Conservation (phyloP, 2,888 invertebrate species). For the Digitonthophagus gazella region DNA sequence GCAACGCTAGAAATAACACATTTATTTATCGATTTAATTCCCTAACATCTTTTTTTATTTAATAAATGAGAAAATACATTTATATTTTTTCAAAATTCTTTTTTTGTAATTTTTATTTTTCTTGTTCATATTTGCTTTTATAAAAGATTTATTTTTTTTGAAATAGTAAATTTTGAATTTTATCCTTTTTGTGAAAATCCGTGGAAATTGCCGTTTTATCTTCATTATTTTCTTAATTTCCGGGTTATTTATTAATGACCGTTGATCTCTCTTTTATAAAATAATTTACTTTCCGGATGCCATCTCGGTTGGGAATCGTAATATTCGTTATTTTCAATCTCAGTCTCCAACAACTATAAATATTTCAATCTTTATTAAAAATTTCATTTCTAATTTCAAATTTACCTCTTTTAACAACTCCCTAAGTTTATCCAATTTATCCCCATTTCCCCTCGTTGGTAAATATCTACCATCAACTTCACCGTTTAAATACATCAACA, state of each 20-base stretch:
- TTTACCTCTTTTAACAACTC: slow-evolving; percentile 56
- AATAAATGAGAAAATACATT: too few species aligned
- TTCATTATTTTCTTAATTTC: background rate
- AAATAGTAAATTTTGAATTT: too few species aligned
- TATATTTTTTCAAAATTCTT: too few species aligned
- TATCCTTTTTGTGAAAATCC: too few species aligned
- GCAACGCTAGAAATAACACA: too few species aligned
- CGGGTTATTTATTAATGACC: slow-evolving; percentile 21
- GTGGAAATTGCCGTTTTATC: background rate
- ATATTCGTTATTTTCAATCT: slow-evolving; percentile 47
- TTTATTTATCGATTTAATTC: too few species aligned
- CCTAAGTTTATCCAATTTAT: slow-evolving; percentile 56
- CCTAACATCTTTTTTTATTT: too few species aligned
- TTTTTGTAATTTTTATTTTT: too few species aligned
- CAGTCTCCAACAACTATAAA: slow-evolving; percentile 44
- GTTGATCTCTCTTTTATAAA: slow-evolving; percentile 45
- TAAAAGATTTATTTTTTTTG: too few species aligned
- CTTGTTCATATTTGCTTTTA: too few species aligned
- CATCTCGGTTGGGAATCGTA: slow-evolving; percentile 44
- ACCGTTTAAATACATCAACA: slow-evolving; percentile 28
- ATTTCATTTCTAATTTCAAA: background rate
- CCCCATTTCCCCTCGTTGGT: slow-evolving; percentile 55
- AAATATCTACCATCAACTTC: slow-evolving; percentile 51
- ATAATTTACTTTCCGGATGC: slow-evolving; percentile 46
- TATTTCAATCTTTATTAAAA: slow-evolving; percentile 3